A percentile compares a stretch with the other conserved stretches of the same genome.
Conservation (phyloP, 2,113 vertebrate genomes). For the Corythornis cristatus region DNA sequence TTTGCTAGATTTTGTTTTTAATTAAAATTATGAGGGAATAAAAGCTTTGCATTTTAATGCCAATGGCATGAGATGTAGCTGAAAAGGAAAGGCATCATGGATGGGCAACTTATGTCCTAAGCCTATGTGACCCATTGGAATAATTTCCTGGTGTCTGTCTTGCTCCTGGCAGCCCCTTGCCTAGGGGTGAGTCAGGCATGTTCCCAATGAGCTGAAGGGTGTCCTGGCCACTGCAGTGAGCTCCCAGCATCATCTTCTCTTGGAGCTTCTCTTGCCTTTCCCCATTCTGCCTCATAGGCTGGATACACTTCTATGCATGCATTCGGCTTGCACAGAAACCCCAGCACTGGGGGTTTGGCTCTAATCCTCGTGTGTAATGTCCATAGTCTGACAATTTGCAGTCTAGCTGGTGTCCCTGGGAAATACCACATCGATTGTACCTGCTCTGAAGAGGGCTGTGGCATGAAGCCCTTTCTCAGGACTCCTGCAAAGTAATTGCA, state of each 20-base stretch:
- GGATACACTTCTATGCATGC: neutral
- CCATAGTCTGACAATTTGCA: neutral
- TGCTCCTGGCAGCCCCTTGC: neutral
- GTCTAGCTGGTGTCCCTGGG: neutral
- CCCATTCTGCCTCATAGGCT: fast-evolving
- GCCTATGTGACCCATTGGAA: neutral
- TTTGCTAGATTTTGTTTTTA: neutral
- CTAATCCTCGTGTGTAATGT: neutral
- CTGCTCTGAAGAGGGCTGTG: conserved; percentile 4
- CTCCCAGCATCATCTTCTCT: neutral
- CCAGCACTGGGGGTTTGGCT: neutral
- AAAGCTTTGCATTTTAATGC: neutral
- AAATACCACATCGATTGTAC: neutral
- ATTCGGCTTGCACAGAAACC: neutral
- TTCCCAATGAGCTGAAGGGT: neutral
- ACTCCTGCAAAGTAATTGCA: neutral
- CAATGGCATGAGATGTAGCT: neutral
- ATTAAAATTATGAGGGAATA: neutral
- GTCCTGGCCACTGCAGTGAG: neutral
- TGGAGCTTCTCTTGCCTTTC: neutral
- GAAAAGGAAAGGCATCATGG: neutral
- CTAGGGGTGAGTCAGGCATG: neutral
- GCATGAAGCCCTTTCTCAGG: neutral
- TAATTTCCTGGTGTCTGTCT: neutral
- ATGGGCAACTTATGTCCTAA: neutral